These are phyloP conservation scores for Agriopis marginaria DNA, from an alignment of 2,888 invertebrate species.

Conservation along the genomic window DNA sequence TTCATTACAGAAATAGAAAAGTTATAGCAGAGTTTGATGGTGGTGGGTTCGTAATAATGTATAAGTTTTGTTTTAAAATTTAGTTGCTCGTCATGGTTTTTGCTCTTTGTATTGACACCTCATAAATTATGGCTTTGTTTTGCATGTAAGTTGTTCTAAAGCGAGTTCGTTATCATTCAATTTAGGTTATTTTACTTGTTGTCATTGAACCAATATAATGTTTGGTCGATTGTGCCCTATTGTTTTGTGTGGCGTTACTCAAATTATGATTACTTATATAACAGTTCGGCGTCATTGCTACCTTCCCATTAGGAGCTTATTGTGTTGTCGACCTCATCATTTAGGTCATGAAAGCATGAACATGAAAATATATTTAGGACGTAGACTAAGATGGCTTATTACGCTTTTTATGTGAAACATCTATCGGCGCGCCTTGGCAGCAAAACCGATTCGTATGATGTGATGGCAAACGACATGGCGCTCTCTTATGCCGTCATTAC, in stretches of 20 bases:
- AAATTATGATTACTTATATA: constrained; percentile 34
- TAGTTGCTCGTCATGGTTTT: constrained; percentile 76
- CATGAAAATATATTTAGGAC: neutral
- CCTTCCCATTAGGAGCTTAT: neutral
- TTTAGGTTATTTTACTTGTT: constrained; percentile 48
- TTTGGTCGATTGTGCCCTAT: constrained; percentile 40
- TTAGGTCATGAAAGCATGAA: constrained; percentile 11
- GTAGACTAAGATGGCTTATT: too few relatives aligned
- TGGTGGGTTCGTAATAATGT: constrained; percentile 71
- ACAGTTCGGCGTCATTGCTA: constrained; percentile 21
- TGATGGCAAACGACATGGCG: too few relatives aligned
- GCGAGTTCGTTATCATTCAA: constrained; percentile 48
- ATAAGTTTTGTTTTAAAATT: constrained; percentile 59
- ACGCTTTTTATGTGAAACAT: too few relatives aligned
- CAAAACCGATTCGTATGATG: too few relatives aligned
- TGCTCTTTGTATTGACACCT: constrained; percentile 70
- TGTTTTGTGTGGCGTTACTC: constrained; percentile 32
- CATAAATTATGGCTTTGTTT: constrained; percentile 66
- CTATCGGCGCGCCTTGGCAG: too few relatives aligned
- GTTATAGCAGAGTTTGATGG: constrained; percentile 51
- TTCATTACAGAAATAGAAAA: too few relatives aligned
- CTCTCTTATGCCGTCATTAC: too few relatives aligned
- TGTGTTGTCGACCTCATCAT: neutral
- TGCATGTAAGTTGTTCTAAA: constrained; percentile 67
- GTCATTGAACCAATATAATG: constrained; percentile 34